A percentile compares a stretch with the other conserved stretches of the same genome.
phyloP scores from a whole-genome alignment of 92 coral and sea anemone species.

The Zoanthus solanderi region DNA sequence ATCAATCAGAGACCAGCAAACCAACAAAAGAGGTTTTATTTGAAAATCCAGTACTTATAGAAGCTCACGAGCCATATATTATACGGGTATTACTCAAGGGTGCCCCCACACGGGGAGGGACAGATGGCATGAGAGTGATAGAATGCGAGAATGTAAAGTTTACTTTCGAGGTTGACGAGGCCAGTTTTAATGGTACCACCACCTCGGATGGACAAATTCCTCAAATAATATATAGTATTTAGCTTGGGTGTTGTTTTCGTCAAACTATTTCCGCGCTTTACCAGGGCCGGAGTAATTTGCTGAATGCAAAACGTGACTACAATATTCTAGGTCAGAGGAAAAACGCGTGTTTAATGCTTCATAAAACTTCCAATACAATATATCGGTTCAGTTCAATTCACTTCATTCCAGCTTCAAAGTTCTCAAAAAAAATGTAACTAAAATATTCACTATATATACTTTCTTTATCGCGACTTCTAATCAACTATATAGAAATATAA shows the following conservation, averaged over 20 bases:
- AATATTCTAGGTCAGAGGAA: too few species aligned
- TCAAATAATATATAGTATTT: slow-evolving; percentile 76
- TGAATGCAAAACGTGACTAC: too few species aligned
- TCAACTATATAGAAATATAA: too few species aligned
- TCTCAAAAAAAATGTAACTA: too few species aligned
- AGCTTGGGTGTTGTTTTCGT: background rate
- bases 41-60: slow-evolving; percentile 75
- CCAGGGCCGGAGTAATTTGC: too few species aligned
- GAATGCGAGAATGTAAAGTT: slow-evolving; percentile 82
- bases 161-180: slow-evolving; percentile 89
- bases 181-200: slow-evolving; percentile 93
- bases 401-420: too few species aligned
- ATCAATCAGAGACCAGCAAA: slow-evolving; percentile 60
- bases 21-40: slow-evolving; percentile 71
- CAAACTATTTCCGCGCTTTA: background rate
- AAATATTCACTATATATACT: too few species aligned
- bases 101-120: slow-evolving; percentile 81
- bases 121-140: slow-evolving; percentile 84
- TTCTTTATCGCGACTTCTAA: too few species aligned
- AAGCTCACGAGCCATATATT: slow-evolving; percentile 80
- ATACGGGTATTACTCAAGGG: slow-evolving; percentile 86
- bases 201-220: slow-evolving; percentile 94
- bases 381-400: too few species aligned
- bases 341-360: too few species aligned
- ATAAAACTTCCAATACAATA: too few species aligned